These are phyloP conservation scores for Entelurus aequoreus DNA, from an alignment of 2,113 vertebrate species.

Conservation along the genomic window DNA sequence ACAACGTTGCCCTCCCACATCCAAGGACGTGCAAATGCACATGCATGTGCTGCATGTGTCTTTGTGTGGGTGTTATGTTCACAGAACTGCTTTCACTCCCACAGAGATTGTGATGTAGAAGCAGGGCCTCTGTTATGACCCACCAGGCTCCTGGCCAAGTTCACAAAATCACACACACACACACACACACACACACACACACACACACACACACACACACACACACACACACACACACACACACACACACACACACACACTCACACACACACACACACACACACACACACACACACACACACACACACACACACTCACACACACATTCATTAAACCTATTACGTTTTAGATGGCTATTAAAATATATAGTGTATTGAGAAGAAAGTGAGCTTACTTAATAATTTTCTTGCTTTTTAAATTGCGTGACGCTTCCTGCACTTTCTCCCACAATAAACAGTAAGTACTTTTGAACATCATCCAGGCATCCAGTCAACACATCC, in stretches of 20 bases:
- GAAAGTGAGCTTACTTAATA: slow-evolving; percentile 20
- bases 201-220: slow-evolving; percentile 8
- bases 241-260: slow-evolving; percentile 8
- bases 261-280: slow-evolving; percentile 9
- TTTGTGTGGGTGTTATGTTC: slow-evolving; percentile 30
- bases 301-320: slow-evolving; percentile 1
- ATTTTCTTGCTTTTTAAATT: neutral
- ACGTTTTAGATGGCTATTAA: neutral
- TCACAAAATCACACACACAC: slow-evolving; percentile 15
- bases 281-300: slow-evolving; percentile 9
- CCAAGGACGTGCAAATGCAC: slow-evolving; percentile 9
- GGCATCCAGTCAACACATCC: slow-evolving; percentile 7
- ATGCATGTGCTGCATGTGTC: slow-evolving; percentile 12
- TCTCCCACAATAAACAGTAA: no score
- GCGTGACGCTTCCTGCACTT: no score
- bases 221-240: neutral
- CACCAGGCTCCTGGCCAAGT: slow-evolving; percentile 35
- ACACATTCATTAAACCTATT: neutral
- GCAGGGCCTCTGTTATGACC: slow-evolving; percentile 42
- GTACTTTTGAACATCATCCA: slow-evolving; percentile 3
- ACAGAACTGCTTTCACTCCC: slow-evolving; percentile 28
- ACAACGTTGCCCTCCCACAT: slow-evolving; percentile 32
- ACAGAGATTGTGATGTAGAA: slow-evolving; percentile 28
- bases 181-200: slow-evolving; percentile 9
- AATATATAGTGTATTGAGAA: slow-evolving; percentile 1